Conservation (phyloP, 2,113 vertebrate species). For the Microcebus jonahi region DNA sequence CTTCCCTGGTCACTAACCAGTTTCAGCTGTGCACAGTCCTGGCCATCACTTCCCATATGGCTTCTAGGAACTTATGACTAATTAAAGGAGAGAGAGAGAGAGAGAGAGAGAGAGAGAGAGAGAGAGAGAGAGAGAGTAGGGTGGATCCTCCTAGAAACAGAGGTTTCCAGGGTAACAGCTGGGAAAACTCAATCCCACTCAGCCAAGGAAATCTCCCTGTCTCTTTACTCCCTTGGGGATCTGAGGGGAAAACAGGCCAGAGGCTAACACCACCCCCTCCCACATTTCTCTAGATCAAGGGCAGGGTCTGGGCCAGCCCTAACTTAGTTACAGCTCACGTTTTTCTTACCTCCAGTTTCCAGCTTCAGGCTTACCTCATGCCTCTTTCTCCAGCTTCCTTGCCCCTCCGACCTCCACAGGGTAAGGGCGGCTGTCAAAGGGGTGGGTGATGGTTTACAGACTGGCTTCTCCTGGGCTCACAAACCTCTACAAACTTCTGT, state of each 20-base stretch:
- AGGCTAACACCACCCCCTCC: background rate
- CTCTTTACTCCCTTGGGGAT: background rate
- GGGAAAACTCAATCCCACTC: background rate
- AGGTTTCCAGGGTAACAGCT: constrained; percentile 67
- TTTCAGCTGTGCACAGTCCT: constrained; percentile 57
- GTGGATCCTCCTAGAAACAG: constrained; percentile 58
- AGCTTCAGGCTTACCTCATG: background rate
- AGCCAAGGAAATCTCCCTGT: background rate
- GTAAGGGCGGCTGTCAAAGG: background rate
- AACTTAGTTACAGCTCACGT: background rate
- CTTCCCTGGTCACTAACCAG: constrained; percentile 47
- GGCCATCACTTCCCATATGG: constrained; percentile 29
- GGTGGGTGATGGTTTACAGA: background rate
- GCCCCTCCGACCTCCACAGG: too few relatives aligned
- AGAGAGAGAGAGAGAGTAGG: too few relatives aligned
- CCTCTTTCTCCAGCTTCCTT: background rate
- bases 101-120: too few relatives aligned
- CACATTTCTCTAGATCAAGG: background rate
- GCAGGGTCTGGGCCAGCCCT: background rate
- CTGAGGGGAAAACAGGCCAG: background rate
- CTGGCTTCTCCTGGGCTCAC: background rate
- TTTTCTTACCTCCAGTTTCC: constrained; percentile 34
- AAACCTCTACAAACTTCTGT: constrained; percentile 1
- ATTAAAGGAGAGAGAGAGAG: constrained; percentile 30
- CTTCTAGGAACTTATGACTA: constrained; percentile 73